Base-by-base conservation (phyloP, 2,888 invertebrate species). In the Cybosia mesomella region DNA sequence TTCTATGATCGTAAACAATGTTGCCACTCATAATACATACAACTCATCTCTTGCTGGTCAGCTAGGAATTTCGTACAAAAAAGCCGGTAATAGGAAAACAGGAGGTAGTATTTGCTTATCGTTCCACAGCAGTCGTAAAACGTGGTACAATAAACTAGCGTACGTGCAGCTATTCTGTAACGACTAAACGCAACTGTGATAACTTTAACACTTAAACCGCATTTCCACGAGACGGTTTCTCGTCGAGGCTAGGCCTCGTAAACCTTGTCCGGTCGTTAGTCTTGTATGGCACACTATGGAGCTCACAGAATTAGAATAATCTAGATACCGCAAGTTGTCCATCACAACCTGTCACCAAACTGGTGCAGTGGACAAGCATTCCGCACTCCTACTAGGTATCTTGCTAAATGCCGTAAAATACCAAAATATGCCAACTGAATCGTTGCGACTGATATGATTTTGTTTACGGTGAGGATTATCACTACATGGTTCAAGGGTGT, bases 101-200 rank as follows among this genome's bases (percentile, higher is more conserved):
- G 34, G 21, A 59, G 64, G 63, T 54, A 58, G 39, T 68, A 64
- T 68, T 68, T 60, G 55, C 68, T 59, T 68, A 64, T 64, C 68
- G 59, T 54, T 36, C n/a, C 55, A 55, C 53, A n/a, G 21, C 24
- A 68, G 64, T 64, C 64, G 54, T 64, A 68, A 68, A 64, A 15
- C 58, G 55, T 34, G 55, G 68, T 53, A 68, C 68, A 64, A 68
- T 68, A 64, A 64, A 60, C 54, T 39, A 43, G 22, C 43, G 55
- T 59, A 43, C 68, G 68, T 64, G 64, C 36, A 43, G 64, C 59
- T 55, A 64, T 68, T 68, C 64, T 64, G 32, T 64, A 55, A 68
- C 43, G 64, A 55, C 59, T 13, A 36, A 64, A 64, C 59, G 60
- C 59, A 60, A 68, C 54, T 68, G 63, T 64, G 58, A 64, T 53